Evolutionary conservation across 2,797 vertebrate genomes (phyloP).

Genomic region (Cyprinodon diabolis): DNA sequence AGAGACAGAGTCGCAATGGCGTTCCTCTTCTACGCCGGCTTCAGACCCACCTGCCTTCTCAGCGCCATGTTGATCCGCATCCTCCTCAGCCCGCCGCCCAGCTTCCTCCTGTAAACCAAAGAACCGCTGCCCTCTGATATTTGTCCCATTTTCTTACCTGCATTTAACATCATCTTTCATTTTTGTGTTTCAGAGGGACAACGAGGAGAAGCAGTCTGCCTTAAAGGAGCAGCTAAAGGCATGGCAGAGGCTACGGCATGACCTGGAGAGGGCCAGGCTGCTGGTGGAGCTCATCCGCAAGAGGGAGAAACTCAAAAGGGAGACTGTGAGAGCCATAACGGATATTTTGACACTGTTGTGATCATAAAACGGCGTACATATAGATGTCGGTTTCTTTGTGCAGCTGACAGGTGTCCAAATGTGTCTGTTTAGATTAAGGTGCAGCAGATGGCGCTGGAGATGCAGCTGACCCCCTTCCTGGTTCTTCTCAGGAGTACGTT

Average conservation of each 20-base stretch:
- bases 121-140: not conserved
- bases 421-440: slow-evolving; percentile 90
- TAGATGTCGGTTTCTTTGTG: not conserved
- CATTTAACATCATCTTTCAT: slow-evolving; percentile 42
- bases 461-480: slow-evolving; percentile 97
- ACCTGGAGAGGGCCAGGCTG: slow-evolving; percentile 95
- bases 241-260: slow-evolving; percentile 97
- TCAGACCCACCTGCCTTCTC: slow-evolving; percentile 97
- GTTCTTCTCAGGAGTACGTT: slow-evolving; percentile 94
- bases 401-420: not conserved
- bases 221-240: slow-evolving; percentile 99
- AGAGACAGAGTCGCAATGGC: slow-evolving; percentile 97
- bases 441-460: slow-evolving; percentile 95
- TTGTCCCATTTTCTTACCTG: not conserved
- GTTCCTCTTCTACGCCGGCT: slow-evolving; percentile 95
- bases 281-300: slow-evolving; percentile 99
- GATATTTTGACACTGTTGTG: not conserved
- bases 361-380: not conserved
- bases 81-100: slow-evolving; percentile 63
- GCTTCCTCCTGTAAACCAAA: slow-evolving; percentile 51
- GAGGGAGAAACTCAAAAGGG: slow-evolving; percentile 97
- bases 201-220: slow-evolving; percentile 92
- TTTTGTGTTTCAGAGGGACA: slow-evolving; percentile 83
- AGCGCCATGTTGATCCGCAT: slow-evolving; percentile 89
- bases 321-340: slow-evolving; percentile 85